Conservation (phyloP, 2,888 invertebrate genomes). For the Eupithecia insigniata region DNA sequence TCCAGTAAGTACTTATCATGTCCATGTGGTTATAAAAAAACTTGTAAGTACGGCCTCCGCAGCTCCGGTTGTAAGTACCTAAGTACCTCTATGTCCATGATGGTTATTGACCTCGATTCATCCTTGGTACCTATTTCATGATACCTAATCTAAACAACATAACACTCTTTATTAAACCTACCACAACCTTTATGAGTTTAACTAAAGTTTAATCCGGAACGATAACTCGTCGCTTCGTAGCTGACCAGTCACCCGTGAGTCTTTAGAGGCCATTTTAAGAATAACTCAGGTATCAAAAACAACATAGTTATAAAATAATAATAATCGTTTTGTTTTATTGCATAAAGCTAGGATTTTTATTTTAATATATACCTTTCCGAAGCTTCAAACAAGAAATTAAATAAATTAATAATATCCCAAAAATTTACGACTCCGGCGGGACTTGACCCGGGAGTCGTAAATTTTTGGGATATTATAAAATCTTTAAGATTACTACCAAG, state of each 20-base stretch:
- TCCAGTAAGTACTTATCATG: no score
- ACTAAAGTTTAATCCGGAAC: constrained; percentile 14
- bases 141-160: background rate
- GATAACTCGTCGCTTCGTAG: constrained; percentile 19
- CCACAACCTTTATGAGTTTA: background rate
- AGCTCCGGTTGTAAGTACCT: no score
- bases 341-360: background rate
- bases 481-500: no score
- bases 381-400: background rate
- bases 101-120: background rate
- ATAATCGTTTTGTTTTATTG: background rate
- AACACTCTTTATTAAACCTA: background rate
- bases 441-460: no score
- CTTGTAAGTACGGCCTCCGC: no score
- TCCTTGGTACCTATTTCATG: background rate
- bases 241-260: constrained; percentile 25
- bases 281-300: background rate
- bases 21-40: no score
- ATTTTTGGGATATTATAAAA: no score
- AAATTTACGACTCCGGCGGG: no score
- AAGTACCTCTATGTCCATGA: no score
- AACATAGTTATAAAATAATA: background rate
- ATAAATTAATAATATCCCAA: background rate
- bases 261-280: constrained; percentile 21
- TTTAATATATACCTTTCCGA: background rate